phyloP scores from a whole-genome alignment of 2,888 invertebrate genomes.

The Luperina testacea region DNA sequence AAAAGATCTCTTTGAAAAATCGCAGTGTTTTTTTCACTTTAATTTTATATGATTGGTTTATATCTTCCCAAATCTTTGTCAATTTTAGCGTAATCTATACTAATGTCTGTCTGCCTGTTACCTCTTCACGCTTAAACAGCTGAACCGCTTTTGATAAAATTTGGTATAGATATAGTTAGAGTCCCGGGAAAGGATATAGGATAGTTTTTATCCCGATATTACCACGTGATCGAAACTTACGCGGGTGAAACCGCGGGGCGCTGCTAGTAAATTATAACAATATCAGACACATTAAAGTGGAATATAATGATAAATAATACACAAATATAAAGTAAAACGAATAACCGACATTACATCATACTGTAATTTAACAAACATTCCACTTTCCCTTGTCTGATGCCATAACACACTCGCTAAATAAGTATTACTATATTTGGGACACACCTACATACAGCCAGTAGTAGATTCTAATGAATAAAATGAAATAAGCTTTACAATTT shows the following conservation, averaged over 20 bases:
- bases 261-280: neutral
- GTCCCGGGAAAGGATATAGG: too few relatives aligned
- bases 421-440: constrained; percentile 4
- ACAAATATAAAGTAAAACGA: constrained; percentile 16
- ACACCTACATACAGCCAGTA: neutral
- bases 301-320: neutral
- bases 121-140: too few relatives aligned
- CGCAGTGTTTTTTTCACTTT: neutral
- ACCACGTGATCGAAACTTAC: too few relatives aligned
- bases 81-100: neutral
- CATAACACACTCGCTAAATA: neutral
- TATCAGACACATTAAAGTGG: neutral
- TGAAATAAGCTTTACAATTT: neutral
- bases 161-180: too few relatives aligned
- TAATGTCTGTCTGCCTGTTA: too few relatives aligned
- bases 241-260: too few relatives aligned
- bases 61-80: neutral
- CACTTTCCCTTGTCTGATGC: neutral
- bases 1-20: neutral
- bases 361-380: neutral
- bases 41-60: neutral
- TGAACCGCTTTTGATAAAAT: too few relatives aligned
- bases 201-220: too few relatives aligned
- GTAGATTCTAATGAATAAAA: neutral
- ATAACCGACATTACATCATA: neutral